Conservation (phyloP, 2,888 invertebrate genomes). For the Hoplodrina ambigua region DNA sequence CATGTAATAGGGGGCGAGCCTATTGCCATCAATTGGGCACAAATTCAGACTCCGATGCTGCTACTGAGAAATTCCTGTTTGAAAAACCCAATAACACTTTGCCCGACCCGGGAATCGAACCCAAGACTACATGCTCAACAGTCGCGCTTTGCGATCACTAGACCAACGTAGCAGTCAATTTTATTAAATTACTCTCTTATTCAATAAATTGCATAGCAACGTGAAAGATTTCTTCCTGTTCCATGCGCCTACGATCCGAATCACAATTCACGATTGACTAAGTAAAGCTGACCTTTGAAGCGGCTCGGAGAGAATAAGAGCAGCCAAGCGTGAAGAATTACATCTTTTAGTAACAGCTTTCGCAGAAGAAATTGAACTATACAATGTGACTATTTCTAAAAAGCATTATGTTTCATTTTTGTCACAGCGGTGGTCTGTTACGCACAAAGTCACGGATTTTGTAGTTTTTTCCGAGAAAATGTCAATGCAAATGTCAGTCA, state of each 20-base stretch:
- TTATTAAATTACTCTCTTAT: background rate
- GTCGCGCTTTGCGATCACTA: no score
- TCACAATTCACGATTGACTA: conserved; percentile 53
- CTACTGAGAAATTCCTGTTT: no score
- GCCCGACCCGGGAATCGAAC: no score
- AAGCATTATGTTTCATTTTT: background rate
- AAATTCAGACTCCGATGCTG: no score
- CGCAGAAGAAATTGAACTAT: conserved; percentile 31
- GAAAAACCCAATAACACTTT: no score
- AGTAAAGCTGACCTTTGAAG: conserved; percentile 43
- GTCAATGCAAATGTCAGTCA: background rate
- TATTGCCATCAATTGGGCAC: no score
- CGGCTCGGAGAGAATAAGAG: conserved; percentile 40
- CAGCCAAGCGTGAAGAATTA: conserved; percentile 49
- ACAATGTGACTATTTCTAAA: conserved; percentile 1
- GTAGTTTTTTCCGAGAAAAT: background rate
- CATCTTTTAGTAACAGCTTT: conserved; percentile 49
- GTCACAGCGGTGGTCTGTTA: background rate
- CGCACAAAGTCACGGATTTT: background rate
- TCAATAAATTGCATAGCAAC: conserved; percentile 12
- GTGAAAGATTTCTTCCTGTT: conserved; percentile 12
- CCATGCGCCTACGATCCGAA: conserved; percentile 37
- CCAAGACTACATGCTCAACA: no score
- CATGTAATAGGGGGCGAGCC: no score
- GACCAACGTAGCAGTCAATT: background rate